Evolutionary conservation across 2,113 vertebrate species (phyloP), one percentile per base, ranked within the genome.

Genomic region (Mesembrinibis cayennensis): DNA sequence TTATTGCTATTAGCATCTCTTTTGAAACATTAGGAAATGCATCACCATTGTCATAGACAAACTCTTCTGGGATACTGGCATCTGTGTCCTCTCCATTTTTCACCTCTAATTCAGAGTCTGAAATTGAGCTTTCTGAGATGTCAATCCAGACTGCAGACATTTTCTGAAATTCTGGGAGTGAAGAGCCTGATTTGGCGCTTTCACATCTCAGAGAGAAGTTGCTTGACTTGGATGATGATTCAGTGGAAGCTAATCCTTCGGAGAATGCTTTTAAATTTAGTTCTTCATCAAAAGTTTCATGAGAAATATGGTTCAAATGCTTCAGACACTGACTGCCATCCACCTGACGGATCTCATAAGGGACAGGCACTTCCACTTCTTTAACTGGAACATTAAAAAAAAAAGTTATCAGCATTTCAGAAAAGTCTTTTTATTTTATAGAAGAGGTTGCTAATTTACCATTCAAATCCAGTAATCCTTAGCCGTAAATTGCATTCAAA

Each of bases 161-260:
- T 30, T 97, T 97, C 58, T 95, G 98, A 87, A 98, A 98, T 72
- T 95, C 98, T 65, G 70, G 69, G 45, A 95, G 91, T 12, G 96
- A 97, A 21, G 89, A 73, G 15, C 70, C 89, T 22, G 95, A 94
- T 22, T 18, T 92, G 55, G 18, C 21, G 29, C 63, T 94, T 32
- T 7, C 56, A 16, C 62, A 72, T 63, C 71, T 40, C 23, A 4
- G 50, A 29, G 69, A 83, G 14, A 47, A 52, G 16, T 82, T 26
- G 2, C 23, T 45, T 32, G 90, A 76, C 20, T 78, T 83, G 17
- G 29, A 63, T 0, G 1, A 52, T n/a, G 74, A 58, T 45, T 55
- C 34, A 3, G 49, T 18, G 4, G 71, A 61, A 77, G 55, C 34
- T 34, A 91, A 87, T 72, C 63, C 80, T 65, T 72, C 16, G 0